phyloP scores from a whole-genome alignment of 2,888 invertebrate species.

The Onthophagus sagittarius region DNA sequence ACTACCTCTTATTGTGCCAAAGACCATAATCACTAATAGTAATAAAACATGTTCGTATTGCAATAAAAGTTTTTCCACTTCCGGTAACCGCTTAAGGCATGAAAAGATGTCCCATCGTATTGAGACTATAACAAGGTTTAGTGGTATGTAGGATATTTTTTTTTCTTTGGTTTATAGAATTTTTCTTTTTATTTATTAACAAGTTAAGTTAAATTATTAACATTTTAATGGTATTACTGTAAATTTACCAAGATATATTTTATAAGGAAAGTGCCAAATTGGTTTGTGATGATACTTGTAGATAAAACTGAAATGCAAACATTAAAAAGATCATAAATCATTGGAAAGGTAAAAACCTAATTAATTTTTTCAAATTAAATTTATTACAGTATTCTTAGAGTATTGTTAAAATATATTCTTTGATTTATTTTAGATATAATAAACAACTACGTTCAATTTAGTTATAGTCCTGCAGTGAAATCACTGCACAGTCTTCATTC shows the following conservation, averaged over 20 bases:
- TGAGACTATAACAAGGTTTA: constrained; percentile 1
- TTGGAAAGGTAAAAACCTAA: too few species aligned
- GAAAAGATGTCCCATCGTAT: constrained; percentile 34
- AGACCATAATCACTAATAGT: neutral
- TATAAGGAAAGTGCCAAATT: neutral
- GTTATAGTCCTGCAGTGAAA: too few species aligned
- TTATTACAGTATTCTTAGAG: too few species aligned
- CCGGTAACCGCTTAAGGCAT: constrained; percentile 40
- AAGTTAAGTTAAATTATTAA: neutral
- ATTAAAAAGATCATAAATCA: too few species aligned
- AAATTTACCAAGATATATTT: neutral
- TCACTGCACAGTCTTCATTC: too few species aligned
- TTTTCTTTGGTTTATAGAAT: neutral
- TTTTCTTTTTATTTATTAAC: neutral
- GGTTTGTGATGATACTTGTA: neutral
- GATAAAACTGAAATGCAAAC: too few species aligned
- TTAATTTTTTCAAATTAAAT: too few species aligned
- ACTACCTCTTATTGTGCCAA: neutral
- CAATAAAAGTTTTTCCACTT: constrained; percentile 38
- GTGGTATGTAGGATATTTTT: constrained; percentile 15
- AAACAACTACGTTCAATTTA: too few species aligned
- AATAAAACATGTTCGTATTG: constrained; percentile 37
- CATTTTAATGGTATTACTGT: neutral
- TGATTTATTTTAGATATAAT: too few species aligned
- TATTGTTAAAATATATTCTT: too few species aligned